Base-by-base conservation (phyloP, 1,140 invertebrate species). In the Nephotettix cincticeps region DNA sequence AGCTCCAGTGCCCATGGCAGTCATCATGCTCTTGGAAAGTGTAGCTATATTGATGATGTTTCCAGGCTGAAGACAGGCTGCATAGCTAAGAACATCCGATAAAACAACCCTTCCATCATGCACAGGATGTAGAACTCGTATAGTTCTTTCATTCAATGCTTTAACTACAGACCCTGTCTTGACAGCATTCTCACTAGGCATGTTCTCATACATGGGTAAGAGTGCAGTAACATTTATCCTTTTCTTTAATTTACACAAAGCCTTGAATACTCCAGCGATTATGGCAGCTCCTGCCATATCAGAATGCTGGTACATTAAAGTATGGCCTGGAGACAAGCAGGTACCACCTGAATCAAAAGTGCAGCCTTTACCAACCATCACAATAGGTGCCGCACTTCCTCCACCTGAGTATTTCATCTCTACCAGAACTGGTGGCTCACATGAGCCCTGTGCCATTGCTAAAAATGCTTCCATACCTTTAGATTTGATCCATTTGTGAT, bases 221-320 rank as follows among this genome's bases (percentile, higher is more conserved):
- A 93, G 80, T 19, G 82, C 84, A 40, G 72, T 84, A 0, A 97
- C 81, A 77, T 95, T 93, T 1, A 94, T 80, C 43, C 91, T 89
- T 1, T 94, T 72, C 61, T 88, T 86, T 0, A 96, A 80, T 27
- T 85, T 81, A 1, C 91, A 89, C 1, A 89, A 85, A 0, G 91
- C 89, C 72, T 87, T 86, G 21, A 94, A 84, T 0, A 91, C 82
- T 0, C 87, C 89, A 6, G 90, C 80, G 1, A 93, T 90, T 75
- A 87, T 88, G 0, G 94, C 94, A 17, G 92, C 94, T 0, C 95
- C 95, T 1, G 89, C 90, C 95, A 97, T 96, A 78, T 96, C 94
- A 0, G 88, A 93, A 68, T 65, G 30, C 6, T 47, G 45, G 21
- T 69, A 54, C 27, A 27, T 29, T 27, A 69, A 30, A 14, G 68